These are phyloP conservation scores for Halcyon chelicuti DNA, from an alignment of 2,797 vertebrate species.

Conservation along the genomic window DNA sequence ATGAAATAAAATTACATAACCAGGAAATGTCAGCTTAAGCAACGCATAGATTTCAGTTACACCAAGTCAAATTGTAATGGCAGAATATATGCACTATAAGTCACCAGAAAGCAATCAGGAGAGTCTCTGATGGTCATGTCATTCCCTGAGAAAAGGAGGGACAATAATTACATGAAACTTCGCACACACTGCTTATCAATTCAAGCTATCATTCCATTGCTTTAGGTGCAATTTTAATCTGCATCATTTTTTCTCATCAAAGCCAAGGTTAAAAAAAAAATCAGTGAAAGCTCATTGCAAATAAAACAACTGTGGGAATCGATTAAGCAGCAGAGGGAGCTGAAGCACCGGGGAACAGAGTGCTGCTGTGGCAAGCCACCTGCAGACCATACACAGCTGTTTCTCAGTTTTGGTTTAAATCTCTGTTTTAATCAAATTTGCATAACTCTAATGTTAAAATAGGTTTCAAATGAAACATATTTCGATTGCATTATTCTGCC, in stretches of 20 bases:
- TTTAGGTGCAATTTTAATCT: slow-evolving; percentile 20
- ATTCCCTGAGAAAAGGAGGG: background rate
- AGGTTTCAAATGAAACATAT: slow-evolving; percentile 52
- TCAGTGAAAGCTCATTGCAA: background rate
- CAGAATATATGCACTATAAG: background rate
- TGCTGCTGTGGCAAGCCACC: background rate
- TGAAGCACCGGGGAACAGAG: background rate
- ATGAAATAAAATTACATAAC: background rate
- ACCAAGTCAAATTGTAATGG: background rate
- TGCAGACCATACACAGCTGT: background rate
- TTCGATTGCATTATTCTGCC: background rate
- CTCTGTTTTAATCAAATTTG: slow-evolving; percentile 68
- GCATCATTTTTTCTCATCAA: background rate
- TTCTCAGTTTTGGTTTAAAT: slow-evolving; percentile 61
- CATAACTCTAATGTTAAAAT: slow-evolving; percentile 47
- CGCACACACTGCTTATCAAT: background rate
- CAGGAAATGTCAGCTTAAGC: background rate
- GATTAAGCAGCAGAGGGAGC: slow-evolving; percentile 73
- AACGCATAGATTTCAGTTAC: background rate
- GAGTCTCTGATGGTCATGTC: background rate
- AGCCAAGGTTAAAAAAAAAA: background rate
- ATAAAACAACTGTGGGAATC: background rate
- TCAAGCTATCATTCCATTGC: slow-evolving; percentile 10
- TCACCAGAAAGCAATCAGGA: background rate
- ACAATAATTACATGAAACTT: background rate